Percentiles rank a stretch among this genome's conserved stretches.
Evolutionary conservation across 2,888 invertebrate genomes (phyloP).

Genomic region (Cosmopolites sordidus): DNA sequence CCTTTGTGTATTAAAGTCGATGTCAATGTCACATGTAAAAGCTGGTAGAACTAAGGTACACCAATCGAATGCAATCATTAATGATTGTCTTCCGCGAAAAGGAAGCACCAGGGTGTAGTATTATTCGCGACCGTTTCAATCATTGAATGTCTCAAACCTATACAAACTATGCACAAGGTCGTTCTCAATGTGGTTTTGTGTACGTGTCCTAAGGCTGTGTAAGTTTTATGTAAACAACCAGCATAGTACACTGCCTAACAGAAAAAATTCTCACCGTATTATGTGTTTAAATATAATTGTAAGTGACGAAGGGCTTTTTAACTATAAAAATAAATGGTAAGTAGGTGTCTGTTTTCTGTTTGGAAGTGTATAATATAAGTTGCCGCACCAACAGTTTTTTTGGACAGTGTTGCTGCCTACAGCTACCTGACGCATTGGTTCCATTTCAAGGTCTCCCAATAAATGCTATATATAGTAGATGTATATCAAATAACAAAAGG

Average conservation of each 20-base stretch:
- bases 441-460: slow-evolving; percentile 17
- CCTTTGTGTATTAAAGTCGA: slow-evolving; percentile 8
- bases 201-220: slow-evolving; percentile 51
- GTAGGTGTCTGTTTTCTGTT: slow-evolving; percentile 28
- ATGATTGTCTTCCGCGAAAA: slow-evolving; percentile 50
- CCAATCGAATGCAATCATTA: slow-evolving; percentile 46
- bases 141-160: slow-evolving; percentile 46
- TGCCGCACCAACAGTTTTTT: slow-evolving; percentile 28
- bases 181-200: slow-evolving; percentile 49
- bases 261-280: slow-evolving; percentile 14
- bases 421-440: slow-evolving; percentile 28
- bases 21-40: slow-evolving; percentile 23
- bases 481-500: not conserved
- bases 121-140: slow-evolving; percentile 50
- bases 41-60: slow-evolving; percentile 26
- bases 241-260: slow-evolving; percentile 23
- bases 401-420: slow-evolving; percentile 28
- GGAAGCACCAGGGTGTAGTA: slow-evolving; percentile 50
- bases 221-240: slow-evolving; percentile 34
- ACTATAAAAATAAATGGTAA: slow-evolving; percentile 14
- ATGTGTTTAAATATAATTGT: slow-evolving; percentile 15
- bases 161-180: slow-evolving; percentile 48
- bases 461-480: not conserved
- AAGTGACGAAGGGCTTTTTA: slow-evolving; percentile 10
- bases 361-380: slow-evolving; percentile 39